These are phyloP conservation scores for Sminthurinus aureus DNA, from an alignment of 2,888 invertebrate species.

Conservation along the genomic window DNA sequence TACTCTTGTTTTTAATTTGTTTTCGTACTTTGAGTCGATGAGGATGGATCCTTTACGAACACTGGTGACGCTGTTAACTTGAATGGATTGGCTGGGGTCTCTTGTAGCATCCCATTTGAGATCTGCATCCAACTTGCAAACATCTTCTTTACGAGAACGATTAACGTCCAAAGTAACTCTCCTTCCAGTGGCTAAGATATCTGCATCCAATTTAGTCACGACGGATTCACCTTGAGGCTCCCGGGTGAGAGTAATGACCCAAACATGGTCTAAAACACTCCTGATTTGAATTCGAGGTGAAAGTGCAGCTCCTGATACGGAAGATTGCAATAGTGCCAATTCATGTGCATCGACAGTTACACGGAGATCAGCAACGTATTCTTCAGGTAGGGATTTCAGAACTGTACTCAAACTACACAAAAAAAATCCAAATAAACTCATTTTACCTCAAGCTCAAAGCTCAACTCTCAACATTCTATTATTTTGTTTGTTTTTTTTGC, in stretches of 20 bases:
- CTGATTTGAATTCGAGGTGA: constrained; percentile 16
- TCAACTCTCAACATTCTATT: neutral
- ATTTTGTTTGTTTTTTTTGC: neutral
- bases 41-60: constrained; percentile 21
- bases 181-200: constrained; percentile 28
- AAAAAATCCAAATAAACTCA: neutral
- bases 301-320: neutral
- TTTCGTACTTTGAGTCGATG: constrained; percentile 35
- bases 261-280: neutral
- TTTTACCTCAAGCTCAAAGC: too few relatives aligned
- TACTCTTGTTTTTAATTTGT: too few relatives aligned
- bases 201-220: constrained; percentile 30
- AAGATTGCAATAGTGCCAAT: neutral
- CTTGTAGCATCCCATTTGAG: constrained; percentile 33
- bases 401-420: constrained; percentile 10
- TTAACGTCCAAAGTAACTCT: constrained; percentile 25
- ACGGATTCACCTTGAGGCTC: neutral
- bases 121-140: constrained; percentile 4
- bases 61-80: constrained; percentile 22
- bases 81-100: constrained; percentile 11
- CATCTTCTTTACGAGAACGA: constrained; percentile 17
- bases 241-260: constrained; percentile 11
- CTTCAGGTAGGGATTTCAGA: neutral
- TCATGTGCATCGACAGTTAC: neutral
- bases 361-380: neutral